Conservation (phyloP, 2,113 vertebrate species). For the Grus americana region DNA sequence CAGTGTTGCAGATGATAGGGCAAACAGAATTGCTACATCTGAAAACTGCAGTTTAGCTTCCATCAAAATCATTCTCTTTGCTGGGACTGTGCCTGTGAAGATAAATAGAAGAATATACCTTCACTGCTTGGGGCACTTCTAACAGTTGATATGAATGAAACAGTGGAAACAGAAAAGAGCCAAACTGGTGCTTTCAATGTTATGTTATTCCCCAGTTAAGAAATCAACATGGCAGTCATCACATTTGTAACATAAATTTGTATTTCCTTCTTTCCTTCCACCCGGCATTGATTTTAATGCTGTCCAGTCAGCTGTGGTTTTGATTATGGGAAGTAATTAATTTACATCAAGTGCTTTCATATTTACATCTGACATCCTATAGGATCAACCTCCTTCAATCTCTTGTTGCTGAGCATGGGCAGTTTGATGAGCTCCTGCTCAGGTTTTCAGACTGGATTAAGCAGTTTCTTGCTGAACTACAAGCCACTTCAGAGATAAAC, state of each 20-base stretch:
- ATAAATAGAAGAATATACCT: background rate
- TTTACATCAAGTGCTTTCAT: background rate
- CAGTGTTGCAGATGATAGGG: background rate
- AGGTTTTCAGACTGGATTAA: conserved; percentile 88
- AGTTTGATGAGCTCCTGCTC: conserved; percentile 85
- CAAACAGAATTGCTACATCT: background rate
- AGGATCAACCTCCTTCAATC: conserved; percentile 83
- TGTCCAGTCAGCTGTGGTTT: background rate
- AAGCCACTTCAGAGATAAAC: conserved; percentile 84
- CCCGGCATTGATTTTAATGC: background rate
- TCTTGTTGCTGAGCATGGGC: conserved; percentile 78
- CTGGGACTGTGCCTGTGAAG: background rate
- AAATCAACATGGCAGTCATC: background rate
- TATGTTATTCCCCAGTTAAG: background rate
- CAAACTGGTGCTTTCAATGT: background rate
- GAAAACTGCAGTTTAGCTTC: background rate
- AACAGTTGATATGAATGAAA: background rate
- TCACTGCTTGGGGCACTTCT: background rate
- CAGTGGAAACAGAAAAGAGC: background rate
- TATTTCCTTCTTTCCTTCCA: background rate
- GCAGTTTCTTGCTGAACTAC: conserved; percentile 82
- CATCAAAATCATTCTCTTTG: background rate
- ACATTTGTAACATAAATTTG: background rate
- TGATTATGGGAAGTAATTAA: background rate
- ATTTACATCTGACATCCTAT: background rate